A percentile compares a stretch with the other conserved stretches of the same genome.
Conservation (phyloP, 2,888 invertebrate species). For the Parascotia fuliginaria region DNA sequence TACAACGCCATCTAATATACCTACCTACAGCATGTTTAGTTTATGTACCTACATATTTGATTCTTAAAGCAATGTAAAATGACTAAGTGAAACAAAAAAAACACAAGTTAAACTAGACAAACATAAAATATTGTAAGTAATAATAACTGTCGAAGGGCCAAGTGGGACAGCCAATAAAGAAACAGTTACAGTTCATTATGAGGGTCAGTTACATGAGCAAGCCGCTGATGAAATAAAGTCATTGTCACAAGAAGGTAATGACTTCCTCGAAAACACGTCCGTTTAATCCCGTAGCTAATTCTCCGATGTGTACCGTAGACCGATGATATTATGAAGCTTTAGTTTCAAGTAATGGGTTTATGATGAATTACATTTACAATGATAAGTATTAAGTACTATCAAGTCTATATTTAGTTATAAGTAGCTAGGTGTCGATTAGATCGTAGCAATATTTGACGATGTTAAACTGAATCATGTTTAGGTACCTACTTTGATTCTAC, state of each 20-base stretch:
- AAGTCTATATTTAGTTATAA: slow-evolving; percentile 27
- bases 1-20: slow-evolving; percentile 8
- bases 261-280: slow-evolving; percentile 53
- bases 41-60: background rate
- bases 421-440: slow-evolving; percentile 71
- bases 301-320: slow-evolving; percentile 20
- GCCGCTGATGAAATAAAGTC: slow-evolving; percentile 46
- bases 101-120: slow-evolving; percentile 5
- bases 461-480: slow-evolving; percentile 43
- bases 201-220: slow-evolving; percentile 39
- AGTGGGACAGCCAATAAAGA: slow-evolving; percentile 31
- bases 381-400: no score
- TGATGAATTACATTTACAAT: slow-evolving; percentile 26
- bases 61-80: background rate
- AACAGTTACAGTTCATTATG: slow-evolving; percentile 33
- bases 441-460: slow-evolving; percentile 54
- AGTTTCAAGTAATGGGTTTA: slow-evolving; percentile 3
- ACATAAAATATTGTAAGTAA: slow-evolving; percentile 6
- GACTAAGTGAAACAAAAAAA: background rate
- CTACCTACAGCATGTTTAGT: background rate
- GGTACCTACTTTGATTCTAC: slow-evolving; percentile 11
- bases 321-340: slow-evolving; percentile 17
- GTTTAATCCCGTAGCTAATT: slow-evolving; percentile 35
- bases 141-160: slow-evolving; percentile 19
- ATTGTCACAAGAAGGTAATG: slow-evolving; percentile 52